Percentiles rank a stretch among this genome's conserved stretches.
Evolutionary conservation across 2,797 vertebrate genomes (phyloP).

Genomic region (Momotus momota): DNA sequence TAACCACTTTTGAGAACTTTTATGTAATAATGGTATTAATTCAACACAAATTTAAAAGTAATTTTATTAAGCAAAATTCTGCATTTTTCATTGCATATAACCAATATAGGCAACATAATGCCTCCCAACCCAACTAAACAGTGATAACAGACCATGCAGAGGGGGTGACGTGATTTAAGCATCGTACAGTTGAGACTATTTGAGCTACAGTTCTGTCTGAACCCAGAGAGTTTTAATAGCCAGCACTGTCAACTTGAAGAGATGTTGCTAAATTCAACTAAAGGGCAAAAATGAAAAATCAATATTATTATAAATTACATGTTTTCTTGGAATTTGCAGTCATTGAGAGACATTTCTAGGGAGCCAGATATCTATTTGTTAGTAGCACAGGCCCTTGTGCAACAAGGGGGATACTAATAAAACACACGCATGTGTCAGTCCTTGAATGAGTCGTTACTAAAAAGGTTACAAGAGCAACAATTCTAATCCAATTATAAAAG

Average conservation of each 20-base stretch:
- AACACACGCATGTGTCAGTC: neutral
- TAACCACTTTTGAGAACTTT: neutral
- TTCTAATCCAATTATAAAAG: slow-evolving; percentile 20
- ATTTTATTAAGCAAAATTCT: neutral
- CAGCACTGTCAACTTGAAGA: neutral
- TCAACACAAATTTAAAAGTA: neutral
- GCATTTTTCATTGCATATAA: neutral
- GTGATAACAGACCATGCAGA: neutral
- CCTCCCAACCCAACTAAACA: neutral
- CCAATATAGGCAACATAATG: neutral
- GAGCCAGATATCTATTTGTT: neutral
- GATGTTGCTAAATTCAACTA: neutral
- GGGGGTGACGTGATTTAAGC: neutral
- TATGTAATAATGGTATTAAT: neutral
- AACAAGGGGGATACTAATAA: neutral
- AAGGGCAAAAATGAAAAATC: neutral
- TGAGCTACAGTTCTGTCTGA: neutral
- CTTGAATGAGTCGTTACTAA: neutral
- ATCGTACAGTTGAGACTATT: neutral
- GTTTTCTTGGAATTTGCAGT: neutral
- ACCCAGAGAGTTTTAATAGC: neutral
- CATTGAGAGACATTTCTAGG: neutral
- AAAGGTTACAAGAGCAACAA: neutral
- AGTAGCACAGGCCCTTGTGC: neutral
- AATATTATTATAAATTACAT: slow-evolving; percentile 20